Base-by-base conservation (phyloP, 2,888 invertebrate species). In the Lycophotia porphyrea region DNA sequence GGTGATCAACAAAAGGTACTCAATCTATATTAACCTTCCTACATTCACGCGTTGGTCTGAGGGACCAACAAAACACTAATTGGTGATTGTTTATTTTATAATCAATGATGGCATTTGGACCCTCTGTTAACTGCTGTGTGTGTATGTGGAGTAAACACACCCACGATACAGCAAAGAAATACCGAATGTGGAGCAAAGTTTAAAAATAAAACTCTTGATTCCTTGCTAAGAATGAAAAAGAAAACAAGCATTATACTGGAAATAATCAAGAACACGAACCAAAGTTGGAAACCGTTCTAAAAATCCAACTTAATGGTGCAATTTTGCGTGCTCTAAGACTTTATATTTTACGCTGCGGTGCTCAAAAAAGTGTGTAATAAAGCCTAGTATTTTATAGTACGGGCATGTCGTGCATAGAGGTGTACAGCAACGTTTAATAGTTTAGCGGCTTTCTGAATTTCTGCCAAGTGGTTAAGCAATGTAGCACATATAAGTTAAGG, bases 401-500 rank as follows among this genome's bases (percentile, higher is more conserved):
- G 75, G 83, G 87, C 80, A 82, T 86, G 81, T 79, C 76, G 83
- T 86, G 84, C 83, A 86, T 84, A 80, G 76, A 83, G 79, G 81
- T 73, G 76, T 78, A 80, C 71, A 78, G 76, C 64, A 78, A 71
- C 83, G 82, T 88, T 87, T 88, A 86, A 87, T 86, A 86, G 74
- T 73, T 73, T 78, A 74, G 75, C 68, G 72, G 74, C 66, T 79
- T 78, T 82, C 78, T 84, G 82, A 86, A 87, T 86, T 84, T 85
- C 81, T 82, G 86, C 84, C 86, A 89, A 88, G 82, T 88, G 74
- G 80, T 83, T 70, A 76, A 65, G 83, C 74, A 79, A 71, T 78
- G 77, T 80, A 71, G 80, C 81, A 73, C 73, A 52, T 74, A 71
- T 74, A 76, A 80, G 75, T 81, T 85, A 83, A 85, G 61, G 78